Evolutionary conservation across 2,113 vertebrate species (phyloP), one percentile per base, ranked within the genome.

Genomic region (Anhinga anhinga): DNA sequence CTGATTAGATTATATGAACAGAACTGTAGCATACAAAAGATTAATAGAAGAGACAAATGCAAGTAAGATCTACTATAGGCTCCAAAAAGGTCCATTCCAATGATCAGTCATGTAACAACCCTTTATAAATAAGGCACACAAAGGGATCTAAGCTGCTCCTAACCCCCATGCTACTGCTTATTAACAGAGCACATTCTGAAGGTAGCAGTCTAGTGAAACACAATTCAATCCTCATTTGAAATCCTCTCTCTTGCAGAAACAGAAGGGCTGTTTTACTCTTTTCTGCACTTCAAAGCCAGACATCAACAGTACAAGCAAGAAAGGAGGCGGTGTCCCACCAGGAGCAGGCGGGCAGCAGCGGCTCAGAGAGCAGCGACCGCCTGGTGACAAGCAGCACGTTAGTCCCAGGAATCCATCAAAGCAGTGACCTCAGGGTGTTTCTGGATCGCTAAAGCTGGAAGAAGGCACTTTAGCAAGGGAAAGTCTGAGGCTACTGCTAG

Each of bases 191-290:
- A 3, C 15, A 0, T 9, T 12, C 26, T 36, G 47, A 81, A 78
- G 86, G 86, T 1, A 19, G 44, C 79, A 32, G 53, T 4, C 52
- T 38, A 15, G 20, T 0, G 29, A 29, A 55, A 55, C 73, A 29
- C 29, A 59, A 70, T 22, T 59, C 78, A 22, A 5, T 4, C 19
- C 45, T 70, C 52, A 62, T 10, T 7, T 45, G 44, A 27, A 73
- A 32, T 63, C 61, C 55, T 85, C 44, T 94, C 90, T 95, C 67
- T 86, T 90, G 59, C 66, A 97, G 97, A 50, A 93, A 84, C 97
- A 98, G 98, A 97, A 98, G 95, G 95, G 94, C 90, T 82, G 45
- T 45, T 92, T 74, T 42, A 71, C 96, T 95, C 95, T 83, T 92
- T 96, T 82, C 95, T 93, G 96, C 86, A 83, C 96, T 92, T 78